Base-by-base conservation (phyloP, 1,140 invertebrate species). In the Arion vulgaris region DNA sequence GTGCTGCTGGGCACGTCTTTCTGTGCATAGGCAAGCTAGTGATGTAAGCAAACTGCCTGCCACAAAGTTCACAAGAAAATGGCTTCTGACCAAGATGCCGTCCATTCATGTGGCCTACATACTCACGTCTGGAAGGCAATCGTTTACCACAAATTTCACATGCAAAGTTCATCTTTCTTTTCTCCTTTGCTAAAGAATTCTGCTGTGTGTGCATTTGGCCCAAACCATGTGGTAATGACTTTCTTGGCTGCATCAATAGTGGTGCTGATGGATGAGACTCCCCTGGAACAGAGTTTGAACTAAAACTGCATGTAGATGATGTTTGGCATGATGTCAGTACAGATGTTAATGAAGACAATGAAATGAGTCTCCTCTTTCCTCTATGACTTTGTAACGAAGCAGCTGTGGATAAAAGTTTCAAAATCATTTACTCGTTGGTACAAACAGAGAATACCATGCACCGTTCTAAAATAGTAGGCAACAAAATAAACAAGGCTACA, bases 21-120 rank as follows among this genome's bases (percentile, higher is more conserved):
- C 68, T 69, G 38, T 80, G 78, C 62, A 80, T 71, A 19, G 78
- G 62, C 26, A 80, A 32, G 41, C 78, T 80, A n/a, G 78, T 80
- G 26, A 71, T 71, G 66, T 80, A 80, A 49, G 78, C 78, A 71
- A 80, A 80, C 62, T 71, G 62, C 17, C 68, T 26, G 9, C 78
- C 78, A 36, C 78, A 80, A 2, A 45, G 36, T 45, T 80, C 78
- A 80, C 78, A 80, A 13, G 62, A 41, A 71, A 80, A 80, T 2
- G 78, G 78, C n/a, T 80, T 80, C 78, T 80, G 62, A 4, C 68
- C 41, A 4, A 80, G 51, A 34, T 80, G 78, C 34, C 78, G 11
- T 1, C 78, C 78, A 71, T 80, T 80, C 78, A 80, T 80, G 41
- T 80, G 78, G 2, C 78, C 78, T 4, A 80, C 26, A 34, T 69